Evolutionary conservation across 2,888 invertebrate species (phyloP).

Genomic region (Cerceris rybyensis): DNA sequence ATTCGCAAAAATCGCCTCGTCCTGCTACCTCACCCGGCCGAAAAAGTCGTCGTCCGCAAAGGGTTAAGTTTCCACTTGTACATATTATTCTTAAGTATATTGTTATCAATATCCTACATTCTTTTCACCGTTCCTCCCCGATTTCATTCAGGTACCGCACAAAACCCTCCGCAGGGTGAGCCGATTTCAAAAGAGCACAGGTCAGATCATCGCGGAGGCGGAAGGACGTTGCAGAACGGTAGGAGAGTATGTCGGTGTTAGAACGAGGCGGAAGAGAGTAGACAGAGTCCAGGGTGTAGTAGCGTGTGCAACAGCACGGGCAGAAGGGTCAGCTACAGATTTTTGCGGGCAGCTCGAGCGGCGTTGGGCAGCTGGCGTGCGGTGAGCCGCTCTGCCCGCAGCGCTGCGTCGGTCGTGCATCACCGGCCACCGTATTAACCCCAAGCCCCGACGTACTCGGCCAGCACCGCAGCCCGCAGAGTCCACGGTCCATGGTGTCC

Average conservation of each 20-base stretch:
- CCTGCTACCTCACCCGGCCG: no score
- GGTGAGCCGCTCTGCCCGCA: slow-evolving; percentile 79
- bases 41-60: no score
- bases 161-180: no score
- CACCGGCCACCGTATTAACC: slow-evolving; percentile 81
- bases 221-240: slow-evolving; percentile 1
- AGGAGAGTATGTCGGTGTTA: no score
- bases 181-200: background rate
- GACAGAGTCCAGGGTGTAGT: slow-evolving; percentile 18
- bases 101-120: no score
- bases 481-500: slow-evolving; percentile 67
- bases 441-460: slow-evolving; percentile 74
- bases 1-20: no score
- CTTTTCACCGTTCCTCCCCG: no score
- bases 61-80: no score
- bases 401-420: slow-evolving; percentile 80
- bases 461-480: slow-evolving; percentile 72
- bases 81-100: no score
- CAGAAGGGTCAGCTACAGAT: slow-evolving; percentile 74
- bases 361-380: slow-evolving; percentile 80
- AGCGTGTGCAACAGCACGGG: slow-evolving; percentile 59
- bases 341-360: slow-evolving; percentile 75
- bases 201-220: slow-evolving; percentile 3
- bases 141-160: no score
- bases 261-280: background rate